A percentile compares a stretch with the other conserved stretches of the same genome.
These are phyloP conservation scores for Drosophila melanocephala DNA, from an alignment of 2,888 invertebrate species.

Conservation along the genomic window DNA sequence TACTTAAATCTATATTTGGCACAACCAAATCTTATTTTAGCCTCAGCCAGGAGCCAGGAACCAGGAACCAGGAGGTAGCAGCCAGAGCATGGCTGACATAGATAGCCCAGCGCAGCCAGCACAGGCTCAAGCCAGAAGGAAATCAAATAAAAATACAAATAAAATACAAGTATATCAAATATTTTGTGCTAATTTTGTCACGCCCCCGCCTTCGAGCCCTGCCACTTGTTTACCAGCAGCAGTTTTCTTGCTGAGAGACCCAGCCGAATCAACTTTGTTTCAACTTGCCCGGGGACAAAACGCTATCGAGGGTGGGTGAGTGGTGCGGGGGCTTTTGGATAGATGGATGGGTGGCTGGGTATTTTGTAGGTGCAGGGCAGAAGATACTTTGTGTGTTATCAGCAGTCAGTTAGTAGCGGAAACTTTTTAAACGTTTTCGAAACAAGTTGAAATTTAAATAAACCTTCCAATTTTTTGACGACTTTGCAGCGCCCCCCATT, in stretches of 20 bases:
- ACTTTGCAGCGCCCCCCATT: constrained; percentile 14
- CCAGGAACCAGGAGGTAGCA: not conserved
- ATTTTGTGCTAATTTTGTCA: constrained; percentile 74
- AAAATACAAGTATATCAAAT: constrained; percentile 44
- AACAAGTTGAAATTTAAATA: constrained; percentile 79
- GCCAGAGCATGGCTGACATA: constrained; percentile 2
- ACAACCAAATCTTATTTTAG: constrained; percentile 21
- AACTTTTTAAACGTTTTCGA: constrained; percentile 79
- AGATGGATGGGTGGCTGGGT: not conserved
- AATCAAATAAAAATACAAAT: constrained; percentile 31
- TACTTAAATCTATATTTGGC: constrained; percentile 29
- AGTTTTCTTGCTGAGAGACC: constrained; percentile 23
- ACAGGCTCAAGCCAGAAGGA: not conserved
- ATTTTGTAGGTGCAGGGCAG: constrained; percentile 17
- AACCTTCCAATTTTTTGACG: constrained; percentile 78
- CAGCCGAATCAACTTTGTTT: constrained; percentile 64
- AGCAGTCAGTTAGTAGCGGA: constrained; percentile 80
- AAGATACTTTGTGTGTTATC: constrained; percentile 73
- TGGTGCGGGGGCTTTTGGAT: not conserved
- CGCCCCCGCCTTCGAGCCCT: constrained; percentile 11
- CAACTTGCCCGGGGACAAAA: constrained; percentile 38
- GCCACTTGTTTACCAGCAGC: not conserved
- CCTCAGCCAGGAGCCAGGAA: not conserved
- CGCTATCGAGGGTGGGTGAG: not conserved
- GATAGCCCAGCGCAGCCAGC: constrained; percentile 12